phyloP scores from a whole-genome alignment of 2,888 invertebrate species.

The Drosophila mimetica region DNA sequence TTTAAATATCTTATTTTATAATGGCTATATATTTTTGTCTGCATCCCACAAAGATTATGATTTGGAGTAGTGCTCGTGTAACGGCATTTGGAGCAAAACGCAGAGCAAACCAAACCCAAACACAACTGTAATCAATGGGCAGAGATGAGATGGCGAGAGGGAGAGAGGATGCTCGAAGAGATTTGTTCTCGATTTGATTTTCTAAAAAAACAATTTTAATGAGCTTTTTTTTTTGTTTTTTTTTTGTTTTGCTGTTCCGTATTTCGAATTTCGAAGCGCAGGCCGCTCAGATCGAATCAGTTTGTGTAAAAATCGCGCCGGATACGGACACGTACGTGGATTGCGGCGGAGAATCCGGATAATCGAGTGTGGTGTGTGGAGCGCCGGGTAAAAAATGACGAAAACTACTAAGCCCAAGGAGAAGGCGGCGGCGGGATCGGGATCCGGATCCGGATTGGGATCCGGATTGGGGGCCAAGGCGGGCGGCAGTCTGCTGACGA shows the following conservation, averaged over 20 bases:
- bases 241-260: conserved; percentile 51
- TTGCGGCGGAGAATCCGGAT: conserved; percentile 21
- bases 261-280: conserved; percentile 68
- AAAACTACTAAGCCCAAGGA: conserved; percentile 68
- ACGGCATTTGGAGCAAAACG: conserved; percentile 71
- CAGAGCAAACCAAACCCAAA: conserved; percentile 61
- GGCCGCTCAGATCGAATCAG: conserved; percentile 58
- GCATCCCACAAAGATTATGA: conserved; percentile 48
- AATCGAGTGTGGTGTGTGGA: conserved; percentile 8
- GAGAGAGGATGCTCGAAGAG: conserved; percentile 38
- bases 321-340: conserved; percentile 70
- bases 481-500: conserved; percentile 62
- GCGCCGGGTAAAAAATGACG: conserved; percentile 50
- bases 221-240: conserved; percentile 48
- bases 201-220: conserved; percentile 49
- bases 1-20: neutral
- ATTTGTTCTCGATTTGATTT: conserved; percentile 24
- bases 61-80: conserved; percentile 48
- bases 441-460: neutral
- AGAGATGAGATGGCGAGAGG: conserved; percentile 21
- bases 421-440: conserved; percentile 40
- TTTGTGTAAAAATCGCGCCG: conserved; percentile 77
- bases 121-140: conserved; percentile 52
- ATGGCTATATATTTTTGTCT: neutral
- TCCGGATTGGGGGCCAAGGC: conserved; percentile 19